Percentiles rank a stretch among this genome's conserved stretches.
phyloP scores from a whole-genome alignment of 2,113 vertebrate genomes.

The Scophthalmus maximus region DNA sequence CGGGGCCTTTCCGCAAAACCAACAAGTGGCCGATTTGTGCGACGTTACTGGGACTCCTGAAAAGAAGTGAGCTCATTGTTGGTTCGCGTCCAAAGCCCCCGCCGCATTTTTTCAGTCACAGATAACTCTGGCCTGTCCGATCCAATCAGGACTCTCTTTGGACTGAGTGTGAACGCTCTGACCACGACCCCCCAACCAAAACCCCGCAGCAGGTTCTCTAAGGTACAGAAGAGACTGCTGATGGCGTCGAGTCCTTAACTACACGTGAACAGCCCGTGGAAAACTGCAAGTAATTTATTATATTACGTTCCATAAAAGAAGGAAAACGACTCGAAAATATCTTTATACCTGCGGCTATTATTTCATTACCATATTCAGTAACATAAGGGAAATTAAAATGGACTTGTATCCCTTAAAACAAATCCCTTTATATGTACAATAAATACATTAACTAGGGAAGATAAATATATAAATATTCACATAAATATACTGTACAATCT shows the following conservation, averaged over 20 bases:
- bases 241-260: not conserved
- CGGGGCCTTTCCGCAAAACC: constrained; percentile 47
- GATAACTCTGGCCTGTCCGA: constrained; percentile 75
- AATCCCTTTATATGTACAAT: no score
- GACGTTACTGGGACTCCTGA: constrained; percentile 57
- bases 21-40: constrained; percentile 68
- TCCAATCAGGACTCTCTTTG: constrained; percentile 67
- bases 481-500: no score
- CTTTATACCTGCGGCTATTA: no score
- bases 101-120: constrained; percentile 78
- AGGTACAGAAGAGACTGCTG: no score
- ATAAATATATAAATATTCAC: no score
- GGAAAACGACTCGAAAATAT: no score
- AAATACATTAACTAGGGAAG: no score
- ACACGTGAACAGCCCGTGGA: not conserved
- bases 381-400: no score
- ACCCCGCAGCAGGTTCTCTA: no score
- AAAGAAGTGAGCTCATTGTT: constrained; percentile 82
- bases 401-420: no score
- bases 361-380: no score
- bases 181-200: not conserved
- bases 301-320: not conserved
- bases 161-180: constrained; percentile 39
- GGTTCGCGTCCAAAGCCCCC: constrained; percentile 76
- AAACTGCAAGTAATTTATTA: not conserved